phyloP scores from a whole-genome alignment of 1,140 invertebrate species.

The Drosophila nikananu region DNA sequence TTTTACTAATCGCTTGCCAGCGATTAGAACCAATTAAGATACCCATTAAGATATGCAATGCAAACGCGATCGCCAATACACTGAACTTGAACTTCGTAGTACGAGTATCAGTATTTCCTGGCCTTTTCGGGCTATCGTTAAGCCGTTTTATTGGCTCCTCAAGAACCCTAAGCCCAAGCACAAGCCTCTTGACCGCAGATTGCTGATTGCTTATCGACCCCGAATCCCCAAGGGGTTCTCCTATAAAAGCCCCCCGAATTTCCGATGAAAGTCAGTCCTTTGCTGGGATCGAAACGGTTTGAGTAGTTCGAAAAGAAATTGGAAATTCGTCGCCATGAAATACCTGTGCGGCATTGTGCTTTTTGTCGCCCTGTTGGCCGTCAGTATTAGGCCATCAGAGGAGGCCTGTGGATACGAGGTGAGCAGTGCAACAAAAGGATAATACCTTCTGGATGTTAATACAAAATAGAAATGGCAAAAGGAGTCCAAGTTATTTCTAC shows the following conservation, averaged over 20 bases:
- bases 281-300: conserved; percentile 15
- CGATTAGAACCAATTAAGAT: conserved; percentile 37
- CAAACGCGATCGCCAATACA: conserved; percentile 14
- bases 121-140: conserved; percentile 16
- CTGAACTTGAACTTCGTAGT: conserved; percentile 43
- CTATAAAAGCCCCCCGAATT: conserved; percentile 31
- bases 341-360: conserved; percentile 39
- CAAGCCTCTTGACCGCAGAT: conserved; percentile 35
- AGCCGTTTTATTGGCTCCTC: conserved; percentile 35
- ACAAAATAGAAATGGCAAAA: neutral
- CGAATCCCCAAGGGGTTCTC: neutral
- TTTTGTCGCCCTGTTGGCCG: conserved; percentile 36
- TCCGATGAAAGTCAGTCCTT: conserved; percentile 24
- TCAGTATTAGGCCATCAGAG: conserved; percentile 31
- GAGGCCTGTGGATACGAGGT: conserved; percentile 71
- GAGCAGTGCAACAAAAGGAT: conserved; percentile 6
- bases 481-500: neutral
- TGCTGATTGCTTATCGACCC: conserved; percentile 28
- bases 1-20: conserved; percentile 38
- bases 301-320: conserved; percentile 16
- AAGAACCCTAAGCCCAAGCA: conserved; percentile 30
- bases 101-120: conserved; percentile 14
- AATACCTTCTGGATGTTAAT: neutral
- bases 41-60: conserved; percentile 20
- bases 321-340: conserved; percentile 36